Conservation (phyloP, 2,113 vertebrate species). For the Stigmatopora argus region DNA sequence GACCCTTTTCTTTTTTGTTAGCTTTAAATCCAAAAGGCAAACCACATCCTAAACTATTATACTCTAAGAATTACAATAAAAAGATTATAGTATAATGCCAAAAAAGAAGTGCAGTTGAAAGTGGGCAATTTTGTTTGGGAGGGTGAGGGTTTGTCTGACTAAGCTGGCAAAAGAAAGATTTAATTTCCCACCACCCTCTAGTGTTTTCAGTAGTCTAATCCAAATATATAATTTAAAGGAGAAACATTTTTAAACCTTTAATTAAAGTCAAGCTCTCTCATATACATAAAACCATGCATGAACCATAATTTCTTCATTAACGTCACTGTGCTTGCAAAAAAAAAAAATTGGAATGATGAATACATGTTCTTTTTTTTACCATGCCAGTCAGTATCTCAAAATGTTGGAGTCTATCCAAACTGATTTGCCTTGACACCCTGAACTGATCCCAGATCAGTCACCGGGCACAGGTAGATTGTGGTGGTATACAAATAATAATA, state of each 20-base stretch:
- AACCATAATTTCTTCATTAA: not conserved
- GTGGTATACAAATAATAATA: not conserved
- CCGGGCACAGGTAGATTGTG: not conserved
- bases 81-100: not conserved
- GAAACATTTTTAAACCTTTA: not conserved
- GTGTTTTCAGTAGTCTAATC: not conserved
- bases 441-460: too few relatives aligned
- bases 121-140: not conserved
- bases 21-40: conserved; percentile 1
- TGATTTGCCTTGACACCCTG: too few relatives aligned
- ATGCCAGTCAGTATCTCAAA: too few relatives aligned
- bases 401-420: too few relatives aligned
- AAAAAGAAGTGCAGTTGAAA: not conserved
- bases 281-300: not conserved
- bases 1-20: conserved; percentile 7
- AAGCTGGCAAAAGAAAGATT: not conserved
- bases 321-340: not conserved
- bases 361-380: too few relatives aligned
- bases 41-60: not conserved
- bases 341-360: not conserved
- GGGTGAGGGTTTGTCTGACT: not conserved
- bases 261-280: not conserved
- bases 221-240: not conserved
- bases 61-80: not conserved
- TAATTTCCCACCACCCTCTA: not conserved